Conservation (phyloP, 2,113 vertebrate genomes). For the Hydrolagus affinis region DNA sequence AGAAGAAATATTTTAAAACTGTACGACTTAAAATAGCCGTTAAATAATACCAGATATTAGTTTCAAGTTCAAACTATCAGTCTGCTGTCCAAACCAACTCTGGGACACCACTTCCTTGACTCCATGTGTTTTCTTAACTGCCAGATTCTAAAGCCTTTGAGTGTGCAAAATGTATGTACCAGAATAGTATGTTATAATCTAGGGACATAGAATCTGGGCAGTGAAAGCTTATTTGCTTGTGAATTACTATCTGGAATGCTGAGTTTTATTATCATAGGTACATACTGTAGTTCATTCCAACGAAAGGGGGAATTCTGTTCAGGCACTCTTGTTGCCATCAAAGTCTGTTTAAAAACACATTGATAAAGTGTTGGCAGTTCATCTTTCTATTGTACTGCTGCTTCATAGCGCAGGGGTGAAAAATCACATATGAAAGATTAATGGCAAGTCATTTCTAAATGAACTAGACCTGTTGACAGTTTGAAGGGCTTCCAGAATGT, state of each 20-base stretch:
- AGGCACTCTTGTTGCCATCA: background rate
- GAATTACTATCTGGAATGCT: slow-evolving; percentile 39
- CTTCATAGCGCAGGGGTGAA: too few relatives aligned
- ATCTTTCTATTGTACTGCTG: background rate
- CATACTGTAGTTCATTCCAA: slow-evolving; percentile 43
- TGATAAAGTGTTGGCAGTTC: background rate
- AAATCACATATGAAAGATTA: slow-evolving; percentile 33
- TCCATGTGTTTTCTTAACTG: slow-evolving; percentile 10
- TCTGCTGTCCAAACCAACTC: background rate
- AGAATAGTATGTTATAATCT: slow-evolving; percentile 38
- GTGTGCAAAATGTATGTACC: slow-evolving; percentile 38
- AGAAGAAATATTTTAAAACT: background rate
- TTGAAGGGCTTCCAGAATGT: slow-evolving; percentile 40
- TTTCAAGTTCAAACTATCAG: too few relatives aligned
- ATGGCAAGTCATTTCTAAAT: slow-evolving; percentile 32
- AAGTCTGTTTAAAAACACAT: too few relatives aligned
- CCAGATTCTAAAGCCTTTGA: slow-evolving; percentile 44
- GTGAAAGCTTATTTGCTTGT: slow-evolving; percentile 44
- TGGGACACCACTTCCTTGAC: background rate
- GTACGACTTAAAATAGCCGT: background rate
- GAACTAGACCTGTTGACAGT: slow-evolving; percentile 37
- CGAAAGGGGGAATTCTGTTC: slow-evolving; percentile 39
- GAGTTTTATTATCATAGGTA: slow-evolving; percentile 42
- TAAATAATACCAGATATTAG: background rate
- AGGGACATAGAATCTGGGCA: slow-evolving; percentile 43